Base-by-base conservation (phyloP, 2,113 vertebrate genomes). In the Engystomops pustulosus region DNA sequence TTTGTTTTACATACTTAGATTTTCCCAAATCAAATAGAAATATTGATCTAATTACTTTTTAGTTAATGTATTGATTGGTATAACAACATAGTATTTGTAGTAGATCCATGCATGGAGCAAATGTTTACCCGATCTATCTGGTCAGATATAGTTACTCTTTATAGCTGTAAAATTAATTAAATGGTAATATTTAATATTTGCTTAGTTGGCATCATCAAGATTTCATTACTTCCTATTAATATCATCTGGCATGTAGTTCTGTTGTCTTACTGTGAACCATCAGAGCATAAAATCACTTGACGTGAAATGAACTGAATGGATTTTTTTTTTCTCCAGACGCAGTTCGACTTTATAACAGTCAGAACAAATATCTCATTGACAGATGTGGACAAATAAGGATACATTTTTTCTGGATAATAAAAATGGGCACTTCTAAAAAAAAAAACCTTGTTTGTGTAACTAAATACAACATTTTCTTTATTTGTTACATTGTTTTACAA, bases 91-190 rank as follows among this genome's bases (percentile, higher is more conserved):
- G 32, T 85, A 34, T 69, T 68, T 76, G 72, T 68, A 68, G 55
- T n/a, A n/a, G n/a, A 67, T 72, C 53, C 23, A 32, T 84, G 47
- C 49, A 41, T 69, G 32, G 78, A 62, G 41, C 49, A 68, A 78
- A 78, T 84, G 32, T 85, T 79, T 85, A 70, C 75, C 74, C 25
- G 3, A 23, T 23, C 36, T 85, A 85, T 79, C 65, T 49, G 68
- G 45, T 60, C 47, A n/a, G 78, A 84, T 84, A 83, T 9, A 69
- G 34, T 23, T 79, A 70, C 60, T 79, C 51, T 44, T 51, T 38
- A 45, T 38, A 5, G 32, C 53, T 79, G 62, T 69, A 83, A 85
- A 85, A 79, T 85, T 78, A 85, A 85, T 85, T 85, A 79, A 85
- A 85, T 70, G 32, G 65, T 34, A 38, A 84, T 68, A 79, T 69